Conservation (phyloP, 2,797 vertebrate species). For the Sciurus carolinensis region DNA sequence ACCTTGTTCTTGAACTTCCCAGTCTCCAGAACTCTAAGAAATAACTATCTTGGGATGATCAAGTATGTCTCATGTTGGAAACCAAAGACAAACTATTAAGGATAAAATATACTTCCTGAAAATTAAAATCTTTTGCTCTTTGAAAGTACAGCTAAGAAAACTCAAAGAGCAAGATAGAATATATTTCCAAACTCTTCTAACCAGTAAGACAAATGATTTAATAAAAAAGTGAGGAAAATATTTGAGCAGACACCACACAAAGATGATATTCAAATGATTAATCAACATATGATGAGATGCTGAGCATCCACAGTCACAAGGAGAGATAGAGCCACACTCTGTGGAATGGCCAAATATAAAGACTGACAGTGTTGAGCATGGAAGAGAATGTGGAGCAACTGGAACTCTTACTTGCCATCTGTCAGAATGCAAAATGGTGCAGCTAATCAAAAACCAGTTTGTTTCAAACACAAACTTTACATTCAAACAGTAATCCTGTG, state of each 20-base stretch:
- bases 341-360: background rate
- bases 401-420: background rate
- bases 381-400: background rate
- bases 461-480: background rate
- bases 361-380: background rate
- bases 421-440: background rate
- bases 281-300: background rate
- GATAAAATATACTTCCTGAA: background rate
- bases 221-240: background rate
- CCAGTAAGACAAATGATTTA: background rate
- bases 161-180: background rate
- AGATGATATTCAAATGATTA: slow-evolving; percentile 10
- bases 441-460: background rate
- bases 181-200: background rate
- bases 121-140: slow-evolving; percentile 1
- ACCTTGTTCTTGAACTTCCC: background rate
- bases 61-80: background rate
- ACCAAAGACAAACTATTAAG: background rate
- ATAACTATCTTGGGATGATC: background rate
- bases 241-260: background rate
- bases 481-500: background rate
- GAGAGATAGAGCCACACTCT: background rate
- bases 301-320: background rate
- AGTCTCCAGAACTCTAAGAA: background rate
- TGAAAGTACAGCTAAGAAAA: background rate